Base-by-base conservation (phyloP, 2,888 invertebrate species). In the Gordius sp. region DNA sequence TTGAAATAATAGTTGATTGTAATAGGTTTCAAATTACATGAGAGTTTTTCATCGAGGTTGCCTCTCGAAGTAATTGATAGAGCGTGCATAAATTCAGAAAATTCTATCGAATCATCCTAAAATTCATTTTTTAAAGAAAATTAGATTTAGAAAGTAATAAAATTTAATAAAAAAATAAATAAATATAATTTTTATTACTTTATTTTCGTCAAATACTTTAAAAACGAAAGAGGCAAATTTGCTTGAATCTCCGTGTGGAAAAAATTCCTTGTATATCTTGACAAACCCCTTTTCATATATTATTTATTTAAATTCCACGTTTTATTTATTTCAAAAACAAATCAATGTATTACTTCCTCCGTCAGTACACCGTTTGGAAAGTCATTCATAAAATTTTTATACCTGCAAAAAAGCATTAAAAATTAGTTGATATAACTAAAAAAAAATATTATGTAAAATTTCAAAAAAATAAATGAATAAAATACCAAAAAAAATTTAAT, bases 211-310 rank as follows among this genome's bases (percentile, higher is more conserved):
- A 23, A 57, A 41, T 16, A 8, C n/a, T 57, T 41, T 55, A 56
- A 55, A 57, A n/a, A 23, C 20, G 57, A 23, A 18, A 56, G 41
- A 57, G 4, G 39, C 41, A 16, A 55, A n/a, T 56, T 57, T 54
- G n/a, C 18, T 57, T 4, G 57, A 47, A 73, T 93, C 89, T 63
- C 93, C 93, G 76, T 91, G 85, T 58, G 93, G 93, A 72, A 97
- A 93, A 75, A 97, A 93, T 73, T 93, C 89, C 73, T 86, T 86
- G 75, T 93, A 97, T 72, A 91, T 91, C 75, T 82, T 84, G 69
- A 86, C 85, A 75, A 91, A 91, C 66, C 89, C 87, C 86, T 87
- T 72, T 33, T 13, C n/a, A 33, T 13, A 33, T 33, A 33, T 33
- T 13, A 58, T 24, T n/a, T n/a, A n/a, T n/a, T n/a, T n/a, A n/a